Evolutionary conservation across 2,888 invertebrate genomes (phyloP).

Genomic region (Scaptomyza flava): DNA sequence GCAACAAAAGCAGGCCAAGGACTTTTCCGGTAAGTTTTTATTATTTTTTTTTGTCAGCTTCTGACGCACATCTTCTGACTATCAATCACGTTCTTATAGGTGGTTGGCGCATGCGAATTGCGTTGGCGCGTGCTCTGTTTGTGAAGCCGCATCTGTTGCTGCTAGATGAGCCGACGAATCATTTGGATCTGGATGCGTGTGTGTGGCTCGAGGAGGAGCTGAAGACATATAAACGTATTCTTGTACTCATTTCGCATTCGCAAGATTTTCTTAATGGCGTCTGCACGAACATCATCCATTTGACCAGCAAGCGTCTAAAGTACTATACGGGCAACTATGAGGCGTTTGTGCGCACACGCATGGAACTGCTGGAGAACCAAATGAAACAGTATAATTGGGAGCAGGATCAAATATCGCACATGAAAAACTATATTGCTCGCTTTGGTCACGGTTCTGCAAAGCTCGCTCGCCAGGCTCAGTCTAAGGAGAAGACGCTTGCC

Average conservation of each 20-base stretch:
- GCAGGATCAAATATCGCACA: conserved; percentile 99
- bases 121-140: conserved; percentile 97
- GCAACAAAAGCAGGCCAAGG: conserved; percentile 94
- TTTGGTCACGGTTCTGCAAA: conserved; percentile 99
- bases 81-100: conserved; percentile 83
- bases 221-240: conserved; percentile 97
- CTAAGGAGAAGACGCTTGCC: conserved; percentile 99
- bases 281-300: conserved; percentile 97
- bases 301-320: conserved; percentile 96
- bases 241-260: conserved; percentile 99
- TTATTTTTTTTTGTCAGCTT: too few species aligned
- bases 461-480: conserved; percentile 98
- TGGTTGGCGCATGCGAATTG: conserved; percentile 99
- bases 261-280: conserved; percentile 99
- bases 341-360: conserved; percentile 95
- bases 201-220: conserved; percentile 99
- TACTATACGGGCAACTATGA: conserved; percentile 99
- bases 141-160: conserved; percentile 98
- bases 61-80: background rate
- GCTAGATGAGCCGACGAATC: conserved; percentile 99
- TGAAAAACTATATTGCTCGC: conserved; percentile 99
- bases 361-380: conserved; percentile 98
- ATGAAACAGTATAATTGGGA: conserved; percentile 99
- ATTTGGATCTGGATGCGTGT: conserved; percentile 99
- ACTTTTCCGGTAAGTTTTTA: conserved; percentile 88